phyloP scores from a whole-genome alignment of 2,888 invertebrate genomes.

The Pollenia angustigena region DNA sequence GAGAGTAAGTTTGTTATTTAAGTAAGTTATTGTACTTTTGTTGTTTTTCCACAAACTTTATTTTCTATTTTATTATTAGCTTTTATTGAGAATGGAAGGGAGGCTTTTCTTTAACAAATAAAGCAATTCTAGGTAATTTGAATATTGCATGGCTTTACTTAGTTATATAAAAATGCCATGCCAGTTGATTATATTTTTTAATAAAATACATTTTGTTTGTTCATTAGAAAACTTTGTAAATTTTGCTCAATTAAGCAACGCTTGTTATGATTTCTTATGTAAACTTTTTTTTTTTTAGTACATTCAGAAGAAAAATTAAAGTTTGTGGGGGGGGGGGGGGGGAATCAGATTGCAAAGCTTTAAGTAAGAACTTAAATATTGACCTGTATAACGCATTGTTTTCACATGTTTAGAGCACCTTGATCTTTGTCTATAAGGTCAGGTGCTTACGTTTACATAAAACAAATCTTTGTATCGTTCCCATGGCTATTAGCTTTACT shows the following conservation, averaged over 20 bases:
- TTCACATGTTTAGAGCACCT: no score
- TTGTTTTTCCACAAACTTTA: not conserved
- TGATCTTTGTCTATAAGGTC: no score
- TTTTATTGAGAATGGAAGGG: not conserved
- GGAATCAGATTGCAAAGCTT: no score
- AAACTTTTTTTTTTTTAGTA: no score
- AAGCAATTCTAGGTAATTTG: not conserved
- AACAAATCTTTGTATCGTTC: no score
- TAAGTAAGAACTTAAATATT: no score
- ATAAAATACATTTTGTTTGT: not conserved
- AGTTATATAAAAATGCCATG: no score
- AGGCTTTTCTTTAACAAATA: not conserved
- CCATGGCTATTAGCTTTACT: no score
- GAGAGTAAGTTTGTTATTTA: not conserved
- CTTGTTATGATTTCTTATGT: not conserved
- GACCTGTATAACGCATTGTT: no score
- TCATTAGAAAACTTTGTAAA: not conserved
- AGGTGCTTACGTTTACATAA: no score
- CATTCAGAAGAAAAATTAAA: no score
- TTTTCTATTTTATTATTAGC: not conserved
- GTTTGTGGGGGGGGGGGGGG: no score
- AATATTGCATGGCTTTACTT: not conserved
- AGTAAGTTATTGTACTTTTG: slow-evolving; percentile 11
- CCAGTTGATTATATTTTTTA: not conserved
- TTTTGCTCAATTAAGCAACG: slow-evolving; percentile 2